Evolutionary conservation across 2,113 vertebrate species (phyloP).

Genomic region (Amphilophus citrinellus): DNA sequence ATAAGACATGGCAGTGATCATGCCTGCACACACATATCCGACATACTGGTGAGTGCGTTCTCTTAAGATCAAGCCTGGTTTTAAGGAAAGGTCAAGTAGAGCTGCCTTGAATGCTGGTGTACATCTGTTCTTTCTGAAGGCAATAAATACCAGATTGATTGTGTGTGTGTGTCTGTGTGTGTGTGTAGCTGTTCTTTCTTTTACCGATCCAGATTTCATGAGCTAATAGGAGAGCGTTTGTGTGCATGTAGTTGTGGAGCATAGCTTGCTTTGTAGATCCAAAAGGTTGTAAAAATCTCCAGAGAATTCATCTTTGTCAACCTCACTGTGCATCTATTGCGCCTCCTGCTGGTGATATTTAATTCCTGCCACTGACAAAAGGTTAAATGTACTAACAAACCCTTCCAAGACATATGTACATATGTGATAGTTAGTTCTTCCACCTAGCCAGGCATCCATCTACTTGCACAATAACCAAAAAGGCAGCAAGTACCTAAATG

Average conservation of each 20-base stretch:
- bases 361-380: slow-evolving; percentile 12
- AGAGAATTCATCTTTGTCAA: background rate
- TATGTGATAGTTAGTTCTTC: background rate
- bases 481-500: background rate
- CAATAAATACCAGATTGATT: slow-evolving; percentile 2
- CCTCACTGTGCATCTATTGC: slow-evolving; percentile 4
- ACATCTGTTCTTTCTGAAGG: slow-evolving; percentile 14
- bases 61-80: background rate
- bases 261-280: background rate
- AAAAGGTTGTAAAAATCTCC: background rate
- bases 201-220: background rate
- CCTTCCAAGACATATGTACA: background rate
- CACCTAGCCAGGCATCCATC: background rate
- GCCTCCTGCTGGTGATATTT: slow-evolving; percentile 42
- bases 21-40: background rate
- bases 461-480: background rate
- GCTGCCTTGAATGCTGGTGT: background rate
- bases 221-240: background rate
- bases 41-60: background rate
- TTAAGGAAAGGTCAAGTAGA: background rate
- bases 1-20: background rate
- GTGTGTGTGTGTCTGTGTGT: background rate
- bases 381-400: background rate
- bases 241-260: background rate
- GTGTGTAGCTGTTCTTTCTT: background rate